Evolutionary conservation across 2,888 invertebrate genomes (phyloP), one percentile per base, ranked within the genome.

Genomic region (Plebejus anna): DNA sequence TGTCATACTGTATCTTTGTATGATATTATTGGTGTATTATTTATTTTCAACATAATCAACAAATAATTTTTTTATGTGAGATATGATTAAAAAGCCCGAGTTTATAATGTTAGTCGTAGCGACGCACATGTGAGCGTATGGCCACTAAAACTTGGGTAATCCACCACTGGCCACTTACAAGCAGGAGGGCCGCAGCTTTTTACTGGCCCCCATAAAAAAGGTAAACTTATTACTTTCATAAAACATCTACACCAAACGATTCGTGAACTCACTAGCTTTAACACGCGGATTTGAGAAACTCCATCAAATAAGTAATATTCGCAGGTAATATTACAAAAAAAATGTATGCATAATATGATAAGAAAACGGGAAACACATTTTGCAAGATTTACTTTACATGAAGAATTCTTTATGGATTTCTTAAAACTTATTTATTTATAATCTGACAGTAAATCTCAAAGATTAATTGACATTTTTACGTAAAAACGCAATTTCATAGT

Each of bases 161-260:
- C 66, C 66, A 66, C 32, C 9, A 9, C 66, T 28, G 32, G 66
- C 66, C 66, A 32, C 66, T 66, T 32, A 66, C 36, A 36, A 66
- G 66, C 66, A 36, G 32, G 66, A 22, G 61, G 28, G 61, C 28
- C 61, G 13, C 61, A 66, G 61, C 61, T 66, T 36, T 66, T 66
- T 66, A 66, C 66, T 66, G 22, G 66, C 66, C 32, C 32, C 66
- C 66, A 66, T 66, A 66, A 66, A 66, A 66, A 66, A 66, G 66
- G 66, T 66, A 66, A 66, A 66, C 66, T 66, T 66, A 66, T 66
- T 66, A 66, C 66, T 66, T 32, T 16, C 66, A 66, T 83, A 82
- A 82, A 81, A 79, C 79, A 81, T 66, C 66, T 66, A 32, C 66
- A 66, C 66, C 66, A 66, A 66, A 66, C 66, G 66, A 66, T 66